phyloP scores from a whole-genome alignment of 2,797 vertebrate species.

The Amniataba percoides region DNA sequence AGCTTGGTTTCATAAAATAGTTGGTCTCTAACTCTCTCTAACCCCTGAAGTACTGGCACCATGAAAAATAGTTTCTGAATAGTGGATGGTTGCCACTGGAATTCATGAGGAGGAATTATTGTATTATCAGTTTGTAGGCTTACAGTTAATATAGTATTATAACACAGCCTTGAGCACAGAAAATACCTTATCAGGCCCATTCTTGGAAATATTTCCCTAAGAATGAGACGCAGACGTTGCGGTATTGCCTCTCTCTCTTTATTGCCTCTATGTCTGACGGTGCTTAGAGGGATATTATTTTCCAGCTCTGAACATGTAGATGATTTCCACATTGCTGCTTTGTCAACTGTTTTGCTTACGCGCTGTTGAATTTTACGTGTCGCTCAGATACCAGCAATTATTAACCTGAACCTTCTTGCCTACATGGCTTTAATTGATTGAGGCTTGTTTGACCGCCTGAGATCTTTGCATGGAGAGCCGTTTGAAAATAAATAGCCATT shows the following conservation, averaged over 20 bases:
- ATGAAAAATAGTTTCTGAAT: constrained; percentile 49
- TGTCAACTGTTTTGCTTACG: constrained; percentile 33
- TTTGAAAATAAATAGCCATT: constrained; percentile 66
- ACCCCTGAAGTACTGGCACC: constrained; percentile 54
- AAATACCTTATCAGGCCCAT: constrained; percentile 46
- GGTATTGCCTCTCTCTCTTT: constrained; percentile 33
- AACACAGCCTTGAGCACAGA: constrained; percentile 49
- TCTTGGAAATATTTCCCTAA: constrained; percentile 39
- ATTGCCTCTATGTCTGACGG: constrained; percentile 43
- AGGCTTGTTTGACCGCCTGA: constrained; percentile 51
- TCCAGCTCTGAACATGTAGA: constrained; percentile 32
- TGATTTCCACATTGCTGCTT: constrained; percentile 39
- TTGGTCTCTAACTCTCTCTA: constrained; percentile 49
- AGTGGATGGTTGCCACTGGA: constrained; percentile 41
- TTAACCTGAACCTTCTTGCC: constrained; percentile 36
- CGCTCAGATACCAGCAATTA: constrained; percentile 49
- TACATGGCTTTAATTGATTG: constrained; percentile 56
- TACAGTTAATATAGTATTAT: constrained; percentile 49
- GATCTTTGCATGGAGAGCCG: constrained; percentile 47
- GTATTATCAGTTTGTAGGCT: constrained; percentile 45
- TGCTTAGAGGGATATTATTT: constrained; percentile 44
- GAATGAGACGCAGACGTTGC: constrained; percentile 36
- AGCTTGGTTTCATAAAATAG: constrained; percentile 65
- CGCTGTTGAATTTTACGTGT: constrained; percentile 41
- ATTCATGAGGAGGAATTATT: constrained; percentile 46